Evolutionary conservation across 2,113 vertebrate species (phyloP).

Genomic region (Tautogolabrus adspersus): DNA sequence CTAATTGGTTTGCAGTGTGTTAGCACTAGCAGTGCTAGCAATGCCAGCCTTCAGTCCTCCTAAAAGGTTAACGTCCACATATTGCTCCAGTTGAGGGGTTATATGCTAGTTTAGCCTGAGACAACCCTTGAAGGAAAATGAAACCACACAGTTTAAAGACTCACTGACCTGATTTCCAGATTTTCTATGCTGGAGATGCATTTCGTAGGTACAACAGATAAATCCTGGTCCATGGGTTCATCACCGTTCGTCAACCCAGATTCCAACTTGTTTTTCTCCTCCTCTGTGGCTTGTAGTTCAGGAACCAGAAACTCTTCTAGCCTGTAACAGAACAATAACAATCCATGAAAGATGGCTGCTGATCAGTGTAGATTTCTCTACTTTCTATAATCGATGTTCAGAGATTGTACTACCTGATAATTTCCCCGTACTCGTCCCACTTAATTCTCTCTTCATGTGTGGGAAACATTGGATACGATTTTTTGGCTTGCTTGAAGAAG

Average conservation of each 20-base stretch:
- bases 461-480: conserved; percentile 98
- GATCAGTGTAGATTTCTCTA: background rate
- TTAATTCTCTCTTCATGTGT: conserved; percentile 96
- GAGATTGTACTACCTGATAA: conserved; percentile 90
- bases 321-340: conserved; percentile 71
- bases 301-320: conserved; percentile 98
- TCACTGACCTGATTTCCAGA: conserved; percentile 96
- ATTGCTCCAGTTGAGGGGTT: too few species aligned
- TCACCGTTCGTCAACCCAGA: conserved; percentile 95
- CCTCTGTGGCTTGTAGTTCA: conserved; percentile 96
- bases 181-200: conserved; percentile 92
- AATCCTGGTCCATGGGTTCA: conserved; percentile 99
- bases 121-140: too few species aligned
- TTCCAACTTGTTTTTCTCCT: conserved; percentile 97
- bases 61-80: too few species aligned
- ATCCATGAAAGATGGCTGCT: background rate
- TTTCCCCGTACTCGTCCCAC: conserved; percentile 99
- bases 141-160: too few species aligned
- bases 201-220: conserved; percentile 97
- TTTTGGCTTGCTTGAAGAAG: conserved; percentile 99
- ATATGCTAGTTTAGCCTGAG: too few species aligned
- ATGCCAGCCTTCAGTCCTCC: too few species aligned
- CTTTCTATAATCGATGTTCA: background rate
- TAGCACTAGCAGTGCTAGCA: too few species aligned
- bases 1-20: too few species aligned